Evolutionary conservation across 2,113 vertebrate genomes (phyloP), one percentile per base, ranked within the genome.

Genomic region (Takifugu bimaculatus): DNA sequence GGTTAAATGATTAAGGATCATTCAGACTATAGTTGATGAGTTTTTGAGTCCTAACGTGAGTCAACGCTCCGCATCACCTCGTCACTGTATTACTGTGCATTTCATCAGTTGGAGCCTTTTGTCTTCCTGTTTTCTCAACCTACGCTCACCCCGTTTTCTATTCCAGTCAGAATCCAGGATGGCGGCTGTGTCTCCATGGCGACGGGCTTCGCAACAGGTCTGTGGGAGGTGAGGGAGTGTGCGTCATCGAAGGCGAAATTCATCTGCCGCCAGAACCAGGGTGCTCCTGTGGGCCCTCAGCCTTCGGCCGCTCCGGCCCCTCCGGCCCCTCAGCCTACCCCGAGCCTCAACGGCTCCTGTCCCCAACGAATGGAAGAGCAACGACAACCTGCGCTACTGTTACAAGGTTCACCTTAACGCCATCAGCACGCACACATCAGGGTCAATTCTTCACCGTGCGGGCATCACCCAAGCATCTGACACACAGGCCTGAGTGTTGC

Each of bases 251-350:
- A 88, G 77, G 94, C 95, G 44, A 98, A 96, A 74, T 98, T 94
- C 90, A 93, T 99, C 89, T 99, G 97, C 83, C 92, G 92, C 44
- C 93, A 96, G 86, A 94, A 92, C 78, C 85, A 93, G 87, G 92
- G 92, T 69, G 87, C 92, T 0, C 91, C 94, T 0, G 82, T 92
- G 63, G 93, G 87, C 10, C 94, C 94, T 0, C 92, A 91, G 50
- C 89, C 93, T 14, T 93, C 94, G 0, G 55, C 57, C 10, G 91
- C 92, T 0, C 90, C 20, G 20, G 20, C 20, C 20, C 20, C 20
- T 14, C 93, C 94, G 0, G 55, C 57, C 10, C 91, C 92, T 0
- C 90, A 89, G 56, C 95, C 96, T 47, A 97, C 94, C 0, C 95
- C 96, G 28, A 94, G 94, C 78, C 88, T 96, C 35, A 90, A 91